phyloP scores from a whole-genome alignment of 2,888 invertebrate species.

The Drosophila macrospina region DNA sequence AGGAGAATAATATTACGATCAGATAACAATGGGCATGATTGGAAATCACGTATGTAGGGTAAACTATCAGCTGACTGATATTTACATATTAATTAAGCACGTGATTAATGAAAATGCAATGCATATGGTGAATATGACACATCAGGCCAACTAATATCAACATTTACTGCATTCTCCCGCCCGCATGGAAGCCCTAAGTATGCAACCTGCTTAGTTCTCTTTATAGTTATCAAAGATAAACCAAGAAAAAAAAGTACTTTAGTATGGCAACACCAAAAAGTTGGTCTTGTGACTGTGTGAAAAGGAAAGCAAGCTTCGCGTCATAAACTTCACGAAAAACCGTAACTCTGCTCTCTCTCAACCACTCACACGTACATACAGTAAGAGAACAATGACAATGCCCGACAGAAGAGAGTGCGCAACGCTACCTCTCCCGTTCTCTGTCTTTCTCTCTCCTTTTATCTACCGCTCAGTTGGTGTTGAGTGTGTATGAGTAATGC shows the following conservation, averaged over 20 bases:
- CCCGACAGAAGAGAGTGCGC: constrained; percentile 52
- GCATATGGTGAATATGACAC: constrained; percentile 14
- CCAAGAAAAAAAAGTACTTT: constrained; percentile 34
- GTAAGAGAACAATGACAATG: constrained; percentile 48
- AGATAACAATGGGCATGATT: constrained; percentile 21
- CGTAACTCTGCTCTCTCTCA: constrained; percentile 58
- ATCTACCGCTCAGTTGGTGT: constrained; percentile 31
- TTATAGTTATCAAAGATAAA: constrained; percentile 29
- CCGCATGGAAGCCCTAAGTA: constrained; percentile 36
- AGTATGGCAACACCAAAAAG: constrained; percentile 69
- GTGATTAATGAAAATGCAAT: constrained; percentile 18
- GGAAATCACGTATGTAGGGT: constrained; percentile 8
- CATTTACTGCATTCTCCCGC: constrained; percentile 9
- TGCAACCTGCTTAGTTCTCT: constrained; percentile 22
- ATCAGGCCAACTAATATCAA: constrained; percentile 8
- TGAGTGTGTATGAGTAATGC: constrained; percentile 73
- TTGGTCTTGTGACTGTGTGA: constrained; percentile 74
- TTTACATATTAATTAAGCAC: constrained; percentile 19
- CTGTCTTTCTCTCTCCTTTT: constrained; percentile 29
- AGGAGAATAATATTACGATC: constrained; percentile 21
- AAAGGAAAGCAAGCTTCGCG: constrained; percentile 63
- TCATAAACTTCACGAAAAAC: constrained; percentile 67
- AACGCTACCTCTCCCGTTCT: constrained; percentile 21
- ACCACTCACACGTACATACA: constrained; percentile 24
- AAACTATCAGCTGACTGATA: constrained; percentile 35